Percentiles rank a stretch among this genome's conserved stretches.
Evolutionary conservation across 2,113 vertebrate species (phyloP).

Genomic region (Tringa solitaria): DNA sequence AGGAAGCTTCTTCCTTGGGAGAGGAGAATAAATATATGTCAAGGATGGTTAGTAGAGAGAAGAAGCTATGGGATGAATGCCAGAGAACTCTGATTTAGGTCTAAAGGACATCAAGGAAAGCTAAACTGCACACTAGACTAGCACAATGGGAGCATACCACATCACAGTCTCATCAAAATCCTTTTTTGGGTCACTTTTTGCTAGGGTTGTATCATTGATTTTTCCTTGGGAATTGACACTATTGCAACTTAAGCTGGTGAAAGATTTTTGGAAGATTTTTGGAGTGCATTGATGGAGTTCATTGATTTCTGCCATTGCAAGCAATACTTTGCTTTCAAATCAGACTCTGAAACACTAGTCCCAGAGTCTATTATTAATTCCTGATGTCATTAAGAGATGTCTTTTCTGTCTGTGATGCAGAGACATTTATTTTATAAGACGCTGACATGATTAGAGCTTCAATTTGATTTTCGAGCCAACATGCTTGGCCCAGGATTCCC

Average conservation of each 20-base stretch:
- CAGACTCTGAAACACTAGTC: neutral
- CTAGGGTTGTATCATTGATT: neutral
- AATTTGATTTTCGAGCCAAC: neutral
- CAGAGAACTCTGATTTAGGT: neutral
- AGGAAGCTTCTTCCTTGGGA: neutral
- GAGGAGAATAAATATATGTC: neutral
- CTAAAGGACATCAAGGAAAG: neutral
- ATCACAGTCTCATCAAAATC: neutral
- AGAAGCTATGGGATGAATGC: neutral
- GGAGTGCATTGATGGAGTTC: neutral
- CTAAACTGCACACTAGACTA: neutral
- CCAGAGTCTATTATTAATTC: constrained; percentile 33
- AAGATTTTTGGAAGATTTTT: constrained; percentile 23
- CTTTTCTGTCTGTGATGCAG: neutral
- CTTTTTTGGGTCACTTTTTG: neutral
- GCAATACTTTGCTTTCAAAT: constrained; percentile 16
- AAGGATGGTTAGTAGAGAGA: neutral
- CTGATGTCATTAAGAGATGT: constrained; percentile 28
- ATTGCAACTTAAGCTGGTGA: neutral
- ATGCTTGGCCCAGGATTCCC: neutral
- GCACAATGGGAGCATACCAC: neutral
- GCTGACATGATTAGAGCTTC: neutral
- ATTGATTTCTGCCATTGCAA: constrained; percentile 33
- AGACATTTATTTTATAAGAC: constrained; percentile 14
- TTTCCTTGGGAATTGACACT: neutral